These are phyloP conservation scores for Cyanoderma ruficeps DNA, from an alignment of 2,113 vertebrate genomes.

Conservation along the genomic window DNA sequence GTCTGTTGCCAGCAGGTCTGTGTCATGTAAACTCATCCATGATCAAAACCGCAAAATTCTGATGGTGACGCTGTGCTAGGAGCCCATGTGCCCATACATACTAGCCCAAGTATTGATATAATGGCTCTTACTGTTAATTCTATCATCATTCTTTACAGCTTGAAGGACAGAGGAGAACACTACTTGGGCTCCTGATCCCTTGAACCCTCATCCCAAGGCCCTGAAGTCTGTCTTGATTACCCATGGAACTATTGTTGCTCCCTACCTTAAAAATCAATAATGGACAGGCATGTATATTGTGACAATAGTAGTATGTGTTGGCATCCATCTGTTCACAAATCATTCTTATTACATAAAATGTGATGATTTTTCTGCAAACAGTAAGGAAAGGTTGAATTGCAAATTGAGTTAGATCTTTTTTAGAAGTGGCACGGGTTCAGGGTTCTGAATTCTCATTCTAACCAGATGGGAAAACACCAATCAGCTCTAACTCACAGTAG, in stretches of 20 bases:
- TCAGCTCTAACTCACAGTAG: neutral
- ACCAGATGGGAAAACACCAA: neutral
- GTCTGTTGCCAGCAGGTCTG: neutral
- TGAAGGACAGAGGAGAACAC: neutral
- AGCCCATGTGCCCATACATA: neutral
- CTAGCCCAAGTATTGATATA: too few species aligned
- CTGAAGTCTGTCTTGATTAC: neutral
- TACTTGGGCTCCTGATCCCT: neutral
- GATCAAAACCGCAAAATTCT: rapidly evolving
- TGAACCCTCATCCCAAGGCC: neutral
- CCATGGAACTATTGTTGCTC: rapidly evolving
- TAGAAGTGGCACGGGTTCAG: neutral
- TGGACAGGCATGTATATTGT: neutral
- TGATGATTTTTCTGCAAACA: neutral
- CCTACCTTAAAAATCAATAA: neutral
- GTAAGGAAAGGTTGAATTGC: neutral
- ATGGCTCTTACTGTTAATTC: neutral
- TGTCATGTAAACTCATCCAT: neutral
- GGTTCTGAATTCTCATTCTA: neutral
- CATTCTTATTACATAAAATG: neutral
- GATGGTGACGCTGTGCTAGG: rapidly evolving
- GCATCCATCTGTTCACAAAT: neutral
- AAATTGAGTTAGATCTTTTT: neutral
- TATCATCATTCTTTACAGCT: neutral
- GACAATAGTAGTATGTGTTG: neutral